These are phyloP conservation scores for Agrotis puta DNA, from an alignment of 2,888 invertebrate species.

Conservation along the genomic window DNA sequence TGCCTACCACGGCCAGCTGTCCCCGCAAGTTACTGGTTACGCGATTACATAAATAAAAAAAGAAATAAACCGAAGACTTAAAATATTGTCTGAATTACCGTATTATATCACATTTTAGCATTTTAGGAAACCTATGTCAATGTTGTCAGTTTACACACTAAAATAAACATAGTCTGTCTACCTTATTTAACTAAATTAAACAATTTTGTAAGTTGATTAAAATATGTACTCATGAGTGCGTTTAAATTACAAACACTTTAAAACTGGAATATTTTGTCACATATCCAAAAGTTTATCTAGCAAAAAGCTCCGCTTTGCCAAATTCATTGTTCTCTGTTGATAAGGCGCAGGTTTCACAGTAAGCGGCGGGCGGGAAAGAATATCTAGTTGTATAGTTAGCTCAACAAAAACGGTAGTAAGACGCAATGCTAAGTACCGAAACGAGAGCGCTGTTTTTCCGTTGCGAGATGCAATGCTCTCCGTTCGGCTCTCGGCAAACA, in stretches of 20 bases:
- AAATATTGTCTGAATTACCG: background rate
- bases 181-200: conserved; percentile 7
- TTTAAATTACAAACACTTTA: conserved; percentile 41
- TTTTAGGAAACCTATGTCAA: background rate
- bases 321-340: conserved; percentile 28
- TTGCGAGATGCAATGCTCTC: no score
- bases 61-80: no score
- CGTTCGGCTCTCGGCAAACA: no score
- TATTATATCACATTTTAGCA: background rate
- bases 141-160: background rate
- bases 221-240: conserved; percentile 12
- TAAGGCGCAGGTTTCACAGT: background rate
- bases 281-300: conserved; percentile 44
- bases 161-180: conserved; percentile 2
- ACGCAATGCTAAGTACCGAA: no score
- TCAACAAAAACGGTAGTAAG: no score
- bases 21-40: no score
- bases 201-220: background rate
- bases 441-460: no score
- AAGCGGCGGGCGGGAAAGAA: background rate
- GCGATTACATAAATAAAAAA: no score
- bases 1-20: no score
- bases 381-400: no score
- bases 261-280: conserved; percentile 40
- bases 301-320: conserved; percentile 33